A percentile compares a stretch with the other conserved stretches of the same genome.
Evolutionary conservation across 2,113 vertebrate species (phyloP).

Genomic region (Saimiri boliviensis): DNA sequence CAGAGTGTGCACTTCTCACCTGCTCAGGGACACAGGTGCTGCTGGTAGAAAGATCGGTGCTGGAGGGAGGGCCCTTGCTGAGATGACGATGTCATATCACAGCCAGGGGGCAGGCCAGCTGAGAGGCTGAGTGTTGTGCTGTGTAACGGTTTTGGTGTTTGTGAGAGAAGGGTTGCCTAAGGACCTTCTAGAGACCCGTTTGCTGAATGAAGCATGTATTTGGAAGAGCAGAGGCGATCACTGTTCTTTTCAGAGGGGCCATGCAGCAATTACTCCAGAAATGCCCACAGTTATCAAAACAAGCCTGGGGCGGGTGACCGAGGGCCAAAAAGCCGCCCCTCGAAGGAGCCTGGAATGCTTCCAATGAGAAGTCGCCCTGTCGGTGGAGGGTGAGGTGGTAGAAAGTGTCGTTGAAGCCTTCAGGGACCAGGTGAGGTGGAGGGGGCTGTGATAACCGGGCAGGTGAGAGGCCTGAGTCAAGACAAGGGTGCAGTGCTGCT

Average conservation of each 20-base stretch:
- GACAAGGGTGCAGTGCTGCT: not conserved
- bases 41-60: not conserved
- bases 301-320: not conserved
- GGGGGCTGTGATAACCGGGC: not conserved
- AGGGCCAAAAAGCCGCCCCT: not conserved
- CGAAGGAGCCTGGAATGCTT: not conserved
- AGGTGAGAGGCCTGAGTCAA: not conserved
- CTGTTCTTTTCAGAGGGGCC: not conserved
- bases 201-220: not conserved
- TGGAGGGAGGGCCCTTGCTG: not conserved
- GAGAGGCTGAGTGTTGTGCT: not conserved
- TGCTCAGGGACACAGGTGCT: accelerated
- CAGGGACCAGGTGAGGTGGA: not conserved
- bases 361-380: not conserved
- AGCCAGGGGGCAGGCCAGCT: not conserved
- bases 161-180: not conserved
- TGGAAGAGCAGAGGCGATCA: not conserved
- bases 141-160: not conserved
- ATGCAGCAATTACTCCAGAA: accelerated
- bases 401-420: not conserved
- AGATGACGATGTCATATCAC: accelerated
- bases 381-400: not conserved
- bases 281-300: not conserved
- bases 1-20: not conserved
- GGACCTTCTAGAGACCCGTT: not conserved